Conservation (phyloP, 2,888 invertebrate genomes). For the Cerceris ruficornis region DNA sequence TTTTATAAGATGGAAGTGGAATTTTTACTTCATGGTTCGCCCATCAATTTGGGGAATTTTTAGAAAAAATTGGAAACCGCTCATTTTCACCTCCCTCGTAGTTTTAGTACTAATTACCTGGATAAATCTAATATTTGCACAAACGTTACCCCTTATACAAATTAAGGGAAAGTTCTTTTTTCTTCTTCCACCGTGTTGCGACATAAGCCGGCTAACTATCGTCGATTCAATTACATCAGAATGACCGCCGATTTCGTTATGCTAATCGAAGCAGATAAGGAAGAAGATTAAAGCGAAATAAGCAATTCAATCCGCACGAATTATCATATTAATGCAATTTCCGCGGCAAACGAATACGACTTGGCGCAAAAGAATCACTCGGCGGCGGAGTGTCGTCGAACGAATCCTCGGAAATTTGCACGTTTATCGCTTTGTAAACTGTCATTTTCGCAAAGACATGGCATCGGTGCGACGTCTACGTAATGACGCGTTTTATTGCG, state of each 20-base stretch:
- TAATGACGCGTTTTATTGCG: conserved; percentile 4
- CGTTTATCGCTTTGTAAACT: not conserved
- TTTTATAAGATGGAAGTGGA: too few species aligned
- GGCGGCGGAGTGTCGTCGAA: conserved; percentile 25
- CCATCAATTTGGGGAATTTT: too few species aligned
- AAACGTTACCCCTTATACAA: not conserved
- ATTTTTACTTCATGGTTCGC: too few species aligned
- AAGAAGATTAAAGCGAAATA: conserved; percentile 32
- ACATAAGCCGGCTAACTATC: conserved; percentile 20
- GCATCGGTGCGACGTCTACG: not conserved
- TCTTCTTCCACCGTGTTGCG: conserved; percentile 27
- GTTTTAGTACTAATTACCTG: not conserved
- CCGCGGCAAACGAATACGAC: conserved; percentile 16
- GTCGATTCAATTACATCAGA: conserved; percentile 27
- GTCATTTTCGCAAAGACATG: not conserved
- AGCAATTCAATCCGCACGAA: conserved; percentile 39
- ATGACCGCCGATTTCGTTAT: conserved; percentile 35
- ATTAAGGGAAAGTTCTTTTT: conserved; percentile 37
- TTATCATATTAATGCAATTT: conserved; percentile 37
- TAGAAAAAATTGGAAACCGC: too few species aligned
- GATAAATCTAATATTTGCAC: not conserved
- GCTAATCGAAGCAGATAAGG: conserved; percentile 29
- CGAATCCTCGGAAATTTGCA: not conserved
- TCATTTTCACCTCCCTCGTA: too few species aligned
- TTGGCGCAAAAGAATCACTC: conserved; percentile 25